These are phyloP conservation scores for Ranitomeya variabilis DNA, from an alignment of 2,113 vertebrate genomes.

Conservation along the genomic window DNA sequence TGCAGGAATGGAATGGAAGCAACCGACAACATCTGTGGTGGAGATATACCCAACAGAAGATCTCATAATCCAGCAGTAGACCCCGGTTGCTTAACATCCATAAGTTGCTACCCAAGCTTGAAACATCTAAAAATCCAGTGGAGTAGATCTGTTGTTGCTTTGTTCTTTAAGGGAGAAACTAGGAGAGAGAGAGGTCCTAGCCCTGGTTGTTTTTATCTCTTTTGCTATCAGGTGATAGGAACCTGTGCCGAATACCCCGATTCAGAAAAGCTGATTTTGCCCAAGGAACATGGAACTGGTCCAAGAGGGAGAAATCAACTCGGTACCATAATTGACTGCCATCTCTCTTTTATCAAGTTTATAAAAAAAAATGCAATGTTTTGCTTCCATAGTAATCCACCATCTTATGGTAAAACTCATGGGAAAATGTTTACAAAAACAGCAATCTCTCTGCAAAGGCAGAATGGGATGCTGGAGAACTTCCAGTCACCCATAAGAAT, in stretches of 20 bases:
- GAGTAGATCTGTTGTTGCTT: too few species aligned
- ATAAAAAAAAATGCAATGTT: neutral
- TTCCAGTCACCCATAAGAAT: conserved; percentile 7
- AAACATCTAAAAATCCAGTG: too few species aligned
- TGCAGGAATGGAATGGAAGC: too few species aligned
- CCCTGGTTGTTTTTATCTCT: neutral
- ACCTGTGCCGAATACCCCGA: neutral
- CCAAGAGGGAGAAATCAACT: too few species aligned
- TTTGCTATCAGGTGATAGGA: neutral
- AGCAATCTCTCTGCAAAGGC: neutral
- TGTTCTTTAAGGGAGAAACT: too few species aligned
- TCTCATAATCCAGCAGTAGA: too few species aligned
- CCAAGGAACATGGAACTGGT: neutral
- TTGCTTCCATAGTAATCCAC: neutral
- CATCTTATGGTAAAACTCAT: neutral
- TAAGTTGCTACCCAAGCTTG: too few species aligned
- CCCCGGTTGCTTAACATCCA: too few species aligned
- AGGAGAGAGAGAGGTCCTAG: too few species aligned
- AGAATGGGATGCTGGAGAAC: neutral
- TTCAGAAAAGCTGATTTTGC: neutral
- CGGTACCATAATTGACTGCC: neutral
- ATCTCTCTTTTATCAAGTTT: neutral
- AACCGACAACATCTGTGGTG: too few species aligned
- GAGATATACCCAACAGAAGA: too few species aligned
- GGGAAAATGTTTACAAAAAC: conserved; percentile 11